Conservation (phyloP, 2,888 invertebrate genomes). For the Nudaria mundana region DNA sequence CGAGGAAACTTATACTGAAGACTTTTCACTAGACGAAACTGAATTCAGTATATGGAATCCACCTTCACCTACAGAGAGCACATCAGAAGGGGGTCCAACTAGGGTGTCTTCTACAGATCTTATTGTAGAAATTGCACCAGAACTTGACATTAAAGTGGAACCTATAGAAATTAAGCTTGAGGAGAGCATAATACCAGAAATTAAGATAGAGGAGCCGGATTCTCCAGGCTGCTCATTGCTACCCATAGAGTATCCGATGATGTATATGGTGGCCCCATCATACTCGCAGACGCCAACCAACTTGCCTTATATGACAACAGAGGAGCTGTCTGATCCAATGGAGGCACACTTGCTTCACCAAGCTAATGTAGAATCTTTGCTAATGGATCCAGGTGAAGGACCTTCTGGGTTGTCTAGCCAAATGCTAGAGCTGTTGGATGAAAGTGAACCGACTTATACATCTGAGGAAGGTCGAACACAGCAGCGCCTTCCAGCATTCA, state of each 20-base stretch:
- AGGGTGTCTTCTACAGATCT: constrained; percentile 67
- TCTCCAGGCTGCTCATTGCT: constrained; percentile 55
- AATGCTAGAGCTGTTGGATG: constrained; percentile 62
- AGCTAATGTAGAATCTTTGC: constrained; percentile 53
- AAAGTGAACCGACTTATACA: constrained; percentile 47
- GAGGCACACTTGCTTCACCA: constrained; percentile 58
- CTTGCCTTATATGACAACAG: constrained; percentile 49
- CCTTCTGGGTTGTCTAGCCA: constrained; percentile 65
- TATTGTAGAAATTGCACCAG: constrained; percentile 62
- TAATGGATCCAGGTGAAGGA: constrained; percentile 71
- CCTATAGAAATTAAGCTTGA: constrained; percentile 57
- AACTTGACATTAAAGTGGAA: constrained; percentile 62
- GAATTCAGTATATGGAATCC: constrained; percentile 61
- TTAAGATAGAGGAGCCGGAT: constrained; percentile 52
- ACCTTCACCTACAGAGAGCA: constrained; percentile 50
- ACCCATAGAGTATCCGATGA: constrained; percentile 58
- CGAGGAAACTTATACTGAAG: constrained; percentile 65
- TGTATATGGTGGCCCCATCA: constrained; percentile 62
- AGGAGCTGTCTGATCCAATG: constrained; percentile 48
- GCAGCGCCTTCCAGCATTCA: constrained; percentile 68
- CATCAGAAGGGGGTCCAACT: constrained; percentile 48
- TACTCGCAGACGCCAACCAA: constrained; percentile 55
- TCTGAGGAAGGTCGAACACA: constrained; percentile 55
- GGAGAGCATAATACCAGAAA: constrained; percentile 42
- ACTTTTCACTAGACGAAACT: constrained; percentile 50